Conservation (phyloP, 2,888 invertebrate species). For the Rugalucina vietnamica region DNA sequence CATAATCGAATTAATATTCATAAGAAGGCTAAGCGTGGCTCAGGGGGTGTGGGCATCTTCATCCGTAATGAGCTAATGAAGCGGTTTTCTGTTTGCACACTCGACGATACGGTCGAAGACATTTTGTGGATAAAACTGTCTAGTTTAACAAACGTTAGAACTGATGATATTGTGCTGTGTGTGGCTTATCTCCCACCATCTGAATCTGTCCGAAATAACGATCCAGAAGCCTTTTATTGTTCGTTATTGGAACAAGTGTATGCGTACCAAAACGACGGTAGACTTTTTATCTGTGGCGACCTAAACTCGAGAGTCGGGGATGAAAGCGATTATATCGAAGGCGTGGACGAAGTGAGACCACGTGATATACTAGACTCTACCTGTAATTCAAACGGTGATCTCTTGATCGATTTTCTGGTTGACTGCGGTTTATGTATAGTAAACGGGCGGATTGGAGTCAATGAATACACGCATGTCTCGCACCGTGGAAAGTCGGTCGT, state of each 20-base stretch:
- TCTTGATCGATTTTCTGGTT: not conserved
- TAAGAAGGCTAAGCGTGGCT: conserved; percentile 16
- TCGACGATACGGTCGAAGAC: conserved; percentile 11
- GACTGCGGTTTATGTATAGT: conserved; percentile 5
- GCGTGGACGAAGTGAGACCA: not conserved
- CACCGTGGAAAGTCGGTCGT: conserved; percentile 8
- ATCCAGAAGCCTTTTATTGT: conserved; percentile 11
- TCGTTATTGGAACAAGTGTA: conserved; percentile 15
- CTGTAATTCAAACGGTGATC: conserved; percentile 4
- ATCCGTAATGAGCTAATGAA: not conserved
- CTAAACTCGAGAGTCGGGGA: conserved; percentile 16
- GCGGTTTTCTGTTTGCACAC: not conserved
- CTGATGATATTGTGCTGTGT: conserved; percentile 2
- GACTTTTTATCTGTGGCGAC: conserved; percentile 12
- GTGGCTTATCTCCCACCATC: conserved; percentile 17
- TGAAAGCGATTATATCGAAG: conserved; percentile 8
- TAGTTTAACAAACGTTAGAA: not conserved
- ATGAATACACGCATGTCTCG: conserved; percentile 10
- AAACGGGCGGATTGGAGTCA: conserved; percentile 3
- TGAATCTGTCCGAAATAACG: not conserved
- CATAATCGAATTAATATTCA: conserved; percentile 17
- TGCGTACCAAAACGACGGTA: conserved; percentile 4
- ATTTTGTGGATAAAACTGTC: conserved; percentile 16
- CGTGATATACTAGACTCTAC: not conserved
- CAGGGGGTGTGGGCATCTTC: conserved; percentile 31